Evolutionary conservation across 2,888 invertebrate genomes (phyloP), one percentile per base, ranked within the genome.

Genomic region (Hoplodrina ambigua): DNA sequence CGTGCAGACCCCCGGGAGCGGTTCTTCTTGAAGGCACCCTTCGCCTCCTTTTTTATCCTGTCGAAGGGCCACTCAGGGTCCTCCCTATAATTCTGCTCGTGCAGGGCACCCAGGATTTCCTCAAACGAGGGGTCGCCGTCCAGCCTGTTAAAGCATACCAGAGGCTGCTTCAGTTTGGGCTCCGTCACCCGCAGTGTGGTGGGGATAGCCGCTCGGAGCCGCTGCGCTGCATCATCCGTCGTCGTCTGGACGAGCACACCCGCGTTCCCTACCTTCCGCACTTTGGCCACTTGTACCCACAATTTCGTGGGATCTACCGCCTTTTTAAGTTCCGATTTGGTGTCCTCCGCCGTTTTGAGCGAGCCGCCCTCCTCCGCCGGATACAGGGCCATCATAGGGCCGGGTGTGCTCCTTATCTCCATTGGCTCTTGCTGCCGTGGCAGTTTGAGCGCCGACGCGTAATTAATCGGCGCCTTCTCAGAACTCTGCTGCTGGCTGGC

Each of bases 21-120:
- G 13, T 80, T 78, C 0, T 65, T 53, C 0, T 19, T 75, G 19
- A 0, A 85, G 4, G 1, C 78, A 0, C 44, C 52, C 0, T 17
- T 59, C 0, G 82, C 71, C 0, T 82, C 84, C 0, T 70, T 68
- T 0, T 1, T 0, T 0, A 60, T 0, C 0, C 63, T 10, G 0
- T 17, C 72, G 0, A 58, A 13, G 0, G 59, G 53, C 59, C 69
- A 59, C 0, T 20, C 0, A 0, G 2, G 0, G 2, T 70, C 70
- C 0, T 72, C 73, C 0, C 20, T 19, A 0, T 13, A 49, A 0
- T 72, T 72, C 0, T 64, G 64, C 20, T 57, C 65, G 0, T 72
- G 73, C 0, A 72, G 30, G 0, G 56, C 37, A 0, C 0, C 4
- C 0, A 58, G 0, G 0, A 72, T 7, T 0, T 63, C 63, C 0